Evolutionary conservation across 1,140 invertebrate species (phyloP).

Genomic region (Doryteuthis pealeii): DNA sequence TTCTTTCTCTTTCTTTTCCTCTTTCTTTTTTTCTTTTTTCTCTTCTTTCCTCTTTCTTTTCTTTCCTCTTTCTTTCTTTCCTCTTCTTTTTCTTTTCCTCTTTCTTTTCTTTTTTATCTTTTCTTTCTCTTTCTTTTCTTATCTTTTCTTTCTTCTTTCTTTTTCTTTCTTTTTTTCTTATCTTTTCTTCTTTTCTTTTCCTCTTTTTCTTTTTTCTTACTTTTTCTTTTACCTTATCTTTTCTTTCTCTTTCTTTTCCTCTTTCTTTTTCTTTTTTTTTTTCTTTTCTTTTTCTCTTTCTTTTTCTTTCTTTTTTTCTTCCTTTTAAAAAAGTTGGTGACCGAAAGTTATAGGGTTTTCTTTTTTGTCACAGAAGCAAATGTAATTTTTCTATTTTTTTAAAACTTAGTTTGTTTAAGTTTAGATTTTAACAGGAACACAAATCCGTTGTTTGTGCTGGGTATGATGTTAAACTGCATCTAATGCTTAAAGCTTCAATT

Average conservation of each 20-base stretch:
- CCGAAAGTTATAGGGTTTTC: too few relatives aligned
- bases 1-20: background rate
- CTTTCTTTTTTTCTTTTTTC: background rate
- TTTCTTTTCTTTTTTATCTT: background rate
- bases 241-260: background rate
- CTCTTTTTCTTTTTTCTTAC: background rate
- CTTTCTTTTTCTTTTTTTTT: background rate
- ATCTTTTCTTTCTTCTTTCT: background rate
- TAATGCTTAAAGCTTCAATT: too few relatives aligned
- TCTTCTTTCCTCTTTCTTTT: background rate
- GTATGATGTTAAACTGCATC: too few relatives aligned
- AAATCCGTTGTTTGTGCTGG: too few relatives aligned
- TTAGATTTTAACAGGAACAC: too few relatives aligned
- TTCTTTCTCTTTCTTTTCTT: too few relatives aligned
- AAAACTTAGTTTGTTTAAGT: too few relatives aligned
- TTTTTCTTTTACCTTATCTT: background rate
- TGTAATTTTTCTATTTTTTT: too few relatives aligned
- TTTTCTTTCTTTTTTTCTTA: too few relatives aligned
- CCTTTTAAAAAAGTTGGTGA: too few relatives aligned
- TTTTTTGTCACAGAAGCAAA: too few relatives aligned
- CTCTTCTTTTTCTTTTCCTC: background rate
- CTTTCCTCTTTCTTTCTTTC: background rate
- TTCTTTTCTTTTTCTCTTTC: background rate
- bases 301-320: background rate
- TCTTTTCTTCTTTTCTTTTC: background rate